Base-by-base conservation (phyloP, 2,888 invertebrate genomes). In the Lamproptera curius region DNA sequence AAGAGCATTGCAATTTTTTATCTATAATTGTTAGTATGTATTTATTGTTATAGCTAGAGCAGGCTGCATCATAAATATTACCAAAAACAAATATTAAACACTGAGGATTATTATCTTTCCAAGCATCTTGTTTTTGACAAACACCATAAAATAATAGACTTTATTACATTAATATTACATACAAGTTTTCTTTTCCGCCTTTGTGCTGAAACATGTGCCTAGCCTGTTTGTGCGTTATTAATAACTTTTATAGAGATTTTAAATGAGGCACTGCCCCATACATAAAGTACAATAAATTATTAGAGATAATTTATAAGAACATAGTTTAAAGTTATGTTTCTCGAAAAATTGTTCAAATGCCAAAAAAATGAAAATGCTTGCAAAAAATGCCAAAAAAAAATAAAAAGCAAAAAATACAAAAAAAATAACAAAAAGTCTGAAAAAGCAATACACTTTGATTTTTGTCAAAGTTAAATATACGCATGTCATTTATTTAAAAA, bases 211-310 rank as follows among this genome's bases (percentile, higher is more conserved):
- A 61, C 59, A 33, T 35, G 67, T 63, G 71, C 75, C 76, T 67
- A 68, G 70, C 76, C 61, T 72, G 69, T 65, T 68, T 73, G 63
- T 77, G 13, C 50, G 43, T 56, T 52, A 50, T 42, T 49, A 17
- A 71, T 82, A 83, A 80, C 79, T 80, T 84, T 85, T 85, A 77
- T 84, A 83, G 74, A 67, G 65, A 72, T 78, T 82, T 83, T 84
- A 80, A 75, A 76, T 76, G 73, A 70, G 80, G 79, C 81, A 73
- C 72, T 69, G 65, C 65, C 76, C 75, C 74, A 65, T 76, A 70
- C 71, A 70, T 76, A 48, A 78, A 85, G 85, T 85, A 84, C 85
- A 85, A 85, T 84, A 79, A 80, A 81, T 80, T 74, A 72, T 81
- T 78, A 68, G 73, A 70, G 74, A 73, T 75, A 79, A 75, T 71